Evolutionary conservation across 2,797 vertebrate genomes (phyloP).

Genomic region (Channa striata): DNA sequence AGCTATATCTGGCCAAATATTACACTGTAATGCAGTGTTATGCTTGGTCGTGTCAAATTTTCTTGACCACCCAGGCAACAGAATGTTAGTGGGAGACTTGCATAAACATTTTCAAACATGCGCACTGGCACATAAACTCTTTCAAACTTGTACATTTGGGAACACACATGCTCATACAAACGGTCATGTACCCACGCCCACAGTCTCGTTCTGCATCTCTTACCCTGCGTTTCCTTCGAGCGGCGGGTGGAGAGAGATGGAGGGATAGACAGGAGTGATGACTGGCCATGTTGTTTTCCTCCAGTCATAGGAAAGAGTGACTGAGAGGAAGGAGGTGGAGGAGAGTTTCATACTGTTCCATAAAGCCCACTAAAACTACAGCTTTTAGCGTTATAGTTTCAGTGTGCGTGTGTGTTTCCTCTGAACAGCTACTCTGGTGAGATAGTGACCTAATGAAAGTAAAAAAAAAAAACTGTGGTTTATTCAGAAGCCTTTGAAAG

Average conservation of each 20-base stretch:
- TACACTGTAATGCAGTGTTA: constrained; percentile 47
- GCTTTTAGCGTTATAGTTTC: constrained; percentile 63
- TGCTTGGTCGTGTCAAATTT: constrained; percentile 64
- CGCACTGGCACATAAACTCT: constrained; percentile 54
- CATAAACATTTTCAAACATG: constrained; percentile 67
- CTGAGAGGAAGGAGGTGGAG: constrained; percentile 74
- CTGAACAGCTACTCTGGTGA: constrained; percentile 52
- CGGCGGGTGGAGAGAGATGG: constrained; percentile 63
- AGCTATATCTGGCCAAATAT: constrained; percentile 55
- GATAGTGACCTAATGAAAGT: constrained; percentile 41
- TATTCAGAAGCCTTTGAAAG: constrained; percentile 9
- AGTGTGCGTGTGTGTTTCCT: constrained; percentile 59
- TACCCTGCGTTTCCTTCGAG: constrained; percentile 58
- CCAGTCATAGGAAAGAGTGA: constrained; percentile 71
- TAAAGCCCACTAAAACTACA: constrained; percentile 55
- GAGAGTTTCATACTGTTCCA: constrained; percentile 70
- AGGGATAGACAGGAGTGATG: constrained; percentile 69
- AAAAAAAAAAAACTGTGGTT: constrained; percentile 45
- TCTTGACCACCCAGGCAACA: constrained; percentile 71
- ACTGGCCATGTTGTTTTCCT: constrained; percentile 72
- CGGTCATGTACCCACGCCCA: constrained; percentile 65
- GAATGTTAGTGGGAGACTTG: constrained; percentile 78
- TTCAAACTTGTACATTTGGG: constrained; percentile 66
- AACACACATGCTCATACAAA: constrained; percentile 59
- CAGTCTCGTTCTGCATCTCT: constrained; percentile 64